These are phyloP conservation scores for Cerceris rybyensis DNA, from an alignment of 2,888 invertebrate genomes.

Conservation along the genomic window DNA sequence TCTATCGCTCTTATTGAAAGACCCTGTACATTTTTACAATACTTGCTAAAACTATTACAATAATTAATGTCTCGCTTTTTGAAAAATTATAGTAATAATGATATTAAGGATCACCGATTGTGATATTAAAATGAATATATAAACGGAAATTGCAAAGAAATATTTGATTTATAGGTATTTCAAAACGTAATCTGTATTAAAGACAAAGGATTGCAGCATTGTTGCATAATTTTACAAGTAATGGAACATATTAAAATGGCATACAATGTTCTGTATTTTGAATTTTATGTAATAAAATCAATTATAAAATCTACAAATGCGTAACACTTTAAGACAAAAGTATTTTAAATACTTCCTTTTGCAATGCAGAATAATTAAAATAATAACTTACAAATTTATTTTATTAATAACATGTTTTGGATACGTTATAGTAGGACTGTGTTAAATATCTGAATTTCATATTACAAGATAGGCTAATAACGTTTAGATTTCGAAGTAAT, in stretches of 20 bases:
- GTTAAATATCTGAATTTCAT: too few relatives aligned
- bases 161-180: constrained; percentile 37
- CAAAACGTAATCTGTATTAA: constrained; percentile 37
- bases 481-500: too few relatives aligned
- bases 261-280: constrained; percentile 39
- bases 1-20: too few relatives aligned
- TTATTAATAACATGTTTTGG: too few relatives aligned
- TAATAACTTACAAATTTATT: too few relatives aligned
- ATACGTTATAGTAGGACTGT: too few relatives aligned
- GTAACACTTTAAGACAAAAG: too few relatives aligned
- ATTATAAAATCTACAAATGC: constrained; percentile 2
- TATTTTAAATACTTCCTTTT: too few relatives aligned
- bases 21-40: constrained; percentile 11
- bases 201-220: constrained; percentile 17
- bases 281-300: constrained; percentile 52
- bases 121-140: constrained; percentile 21
- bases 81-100: not conserved
- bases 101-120: constrained; percentile 25
- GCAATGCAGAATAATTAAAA: too few relatives aligned
- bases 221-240: constrained; percentile 40
- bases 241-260: constrained; percentile 30
- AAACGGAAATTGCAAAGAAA: constrained; percentile 28
- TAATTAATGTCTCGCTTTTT: not conserved
- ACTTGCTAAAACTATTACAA: constrained; percentile 21
- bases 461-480: too few relatives aligned